phyloP scores from a whole-genome alignment of 2,888 invertebrate species.

The Plagiodera versicolora region DNA sequence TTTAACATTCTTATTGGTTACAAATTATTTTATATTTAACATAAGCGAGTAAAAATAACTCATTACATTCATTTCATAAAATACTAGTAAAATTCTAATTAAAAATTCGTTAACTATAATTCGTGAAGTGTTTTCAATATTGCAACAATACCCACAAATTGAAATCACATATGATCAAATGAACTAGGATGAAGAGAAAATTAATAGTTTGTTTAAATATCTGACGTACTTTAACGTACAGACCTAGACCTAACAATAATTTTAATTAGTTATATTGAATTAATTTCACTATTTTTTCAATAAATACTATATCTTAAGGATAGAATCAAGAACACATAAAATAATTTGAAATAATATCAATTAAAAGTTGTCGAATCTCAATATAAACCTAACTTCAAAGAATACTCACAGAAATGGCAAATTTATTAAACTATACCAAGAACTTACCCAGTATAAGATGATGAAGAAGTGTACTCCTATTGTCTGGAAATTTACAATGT shows the following conservation, averaged over 20 bases:
- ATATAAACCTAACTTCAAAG: background rate
- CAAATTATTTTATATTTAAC: slow-evolving; percentile 10
- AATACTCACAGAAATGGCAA: slow-evolving; percentile 7
- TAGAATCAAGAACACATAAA: background rate
- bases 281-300: background rate
- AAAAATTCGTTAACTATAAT: slow-evolving; percentile 6
- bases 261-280: background rate
- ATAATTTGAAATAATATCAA: slow-evolving; percentile 11
- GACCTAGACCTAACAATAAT: too few species aligned
- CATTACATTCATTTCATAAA: too few species aligned
- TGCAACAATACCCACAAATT: slow-evolving; percentile 12
- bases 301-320: slow-evolving; percentile 3
- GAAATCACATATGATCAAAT: background rate
- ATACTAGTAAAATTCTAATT: background rate
- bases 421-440: slow-evolving; percentile 9
- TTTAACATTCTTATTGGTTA: background rate
- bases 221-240: too few species aligned
- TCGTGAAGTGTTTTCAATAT: slow-evolving; percentile 5
- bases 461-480: background rate
- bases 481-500: background rate
- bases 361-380: slow-evolving; percentile 8
- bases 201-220: too few species aligned
- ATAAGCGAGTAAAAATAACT: too few species aligned
- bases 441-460: background rate
- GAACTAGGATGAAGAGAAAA: too few species aligned